phyloP scores from a whole-genome alignment of 2,888 invertebrate genomes.

The Drosophila aldrichi region DNA sequence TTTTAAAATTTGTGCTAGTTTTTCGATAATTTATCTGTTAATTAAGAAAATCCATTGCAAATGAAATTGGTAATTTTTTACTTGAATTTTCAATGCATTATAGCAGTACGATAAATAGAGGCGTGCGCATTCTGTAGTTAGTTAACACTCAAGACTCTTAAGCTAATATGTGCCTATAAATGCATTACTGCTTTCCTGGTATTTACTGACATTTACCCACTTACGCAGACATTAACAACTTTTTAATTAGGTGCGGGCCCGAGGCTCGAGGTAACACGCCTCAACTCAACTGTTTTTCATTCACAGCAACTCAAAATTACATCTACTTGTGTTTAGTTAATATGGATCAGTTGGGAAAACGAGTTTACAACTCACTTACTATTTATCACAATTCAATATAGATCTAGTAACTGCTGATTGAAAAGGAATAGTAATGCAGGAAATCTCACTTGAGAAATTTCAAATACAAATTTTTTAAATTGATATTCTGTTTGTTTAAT shows the following conservation, averaged over 20 bases:
- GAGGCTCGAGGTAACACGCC: not conserved
- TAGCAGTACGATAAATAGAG: conserved; percentile 1
- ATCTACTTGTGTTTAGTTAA: conserved; percentile 5
- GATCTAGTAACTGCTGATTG: not conserved
- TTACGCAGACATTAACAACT: conserved; percentile 29
- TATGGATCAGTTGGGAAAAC: conserved; percentile 19
- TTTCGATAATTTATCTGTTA: not conserved
- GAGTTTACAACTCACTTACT: conserved; percentile 19
- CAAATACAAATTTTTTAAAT: not conserved
- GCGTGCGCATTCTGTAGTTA: conserved; percentile 1
- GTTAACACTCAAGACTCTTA: conserved; percentile 9
- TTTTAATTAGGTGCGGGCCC: conserved; percentile 25
- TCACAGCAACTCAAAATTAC: conserved; percentile 2
- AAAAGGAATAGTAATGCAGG: conserved; percentile 4
- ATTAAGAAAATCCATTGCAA: conserved; percentile 9
- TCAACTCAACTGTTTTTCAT: conserved; percentile 7
- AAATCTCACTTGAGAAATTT: not conserved
- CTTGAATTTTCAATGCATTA: not conserved
- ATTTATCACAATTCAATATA: not conserved
- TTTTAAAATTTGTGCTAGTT: not conserved
- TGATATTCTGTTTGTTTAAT: not conserved
- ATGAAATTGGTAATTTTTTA: conserved; percentile 21
- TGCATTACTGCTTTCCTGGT: conserved; percentile 25
- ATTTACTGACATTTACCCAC: conserved; percentile 17
- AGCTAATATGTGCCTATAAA: conserved; percentile 31